Evolutionary conservation across 2,113 vertebrate species (phyloP).

Genomic region (Odocoileus hemionus): DNA sequence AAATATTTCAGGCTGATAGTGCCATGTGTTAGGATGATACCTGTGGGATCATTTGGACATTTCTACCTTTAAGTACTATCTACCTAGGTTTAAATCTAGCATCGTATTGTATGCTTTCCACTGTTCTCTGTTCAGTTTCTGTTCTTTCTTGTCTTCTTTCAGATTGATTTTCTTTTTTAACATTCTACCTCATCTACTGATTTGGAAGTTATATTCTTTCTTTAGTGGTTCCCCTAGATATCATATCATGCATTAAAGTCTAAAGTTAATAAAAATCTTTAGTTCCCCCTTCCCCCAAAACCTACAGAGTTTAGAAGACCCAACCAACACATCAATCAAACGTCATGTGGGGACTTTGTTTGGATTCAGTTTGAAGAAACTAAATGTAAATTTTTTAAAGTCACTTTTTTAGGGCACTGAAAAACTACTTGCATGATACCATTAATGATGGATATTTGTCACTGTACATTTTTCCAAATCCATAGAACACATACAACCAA

Average conservation of each 20-base stretch:
- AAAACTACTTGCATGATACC: background rate
- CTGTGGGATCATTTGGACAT: background rate
- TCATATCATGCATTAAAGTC: background rate
- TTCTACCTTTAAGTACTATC: background rate
- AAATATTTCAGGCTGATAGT: background rate
- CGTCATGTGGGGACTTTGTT: background rate
- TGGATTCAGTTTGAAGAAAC: background rate
- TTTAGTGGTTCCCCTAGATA: background rate
- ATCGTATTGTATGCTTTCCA: background rate
- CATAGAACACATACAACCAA: background rate
- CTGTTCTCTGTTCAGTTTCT: background rate
- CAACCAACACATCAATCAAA: background rate
- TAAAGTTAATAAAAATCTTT: background rate
- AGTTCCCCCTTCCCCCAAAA: background rate
- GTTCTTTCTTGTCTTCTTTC: slow-evolving; percentile 8
- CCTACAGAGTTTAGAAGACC: background rate
- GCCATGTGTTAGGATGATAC: background rate
- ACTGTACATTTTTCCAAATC: background rate
- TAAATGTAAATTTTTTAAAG: background rate
- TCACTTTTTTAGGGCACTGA: background rate
- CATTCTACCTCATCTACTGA: background rate
- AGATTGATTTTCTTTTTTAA: background rate
- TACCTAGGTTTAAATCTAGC: background rate
- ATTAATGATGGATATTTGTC: background rate
- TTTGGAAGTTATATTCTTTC: background rate